Conservation (phyloP, 1,140 invertebrate genomes). For the Drosophila mauritiana region DNA sequence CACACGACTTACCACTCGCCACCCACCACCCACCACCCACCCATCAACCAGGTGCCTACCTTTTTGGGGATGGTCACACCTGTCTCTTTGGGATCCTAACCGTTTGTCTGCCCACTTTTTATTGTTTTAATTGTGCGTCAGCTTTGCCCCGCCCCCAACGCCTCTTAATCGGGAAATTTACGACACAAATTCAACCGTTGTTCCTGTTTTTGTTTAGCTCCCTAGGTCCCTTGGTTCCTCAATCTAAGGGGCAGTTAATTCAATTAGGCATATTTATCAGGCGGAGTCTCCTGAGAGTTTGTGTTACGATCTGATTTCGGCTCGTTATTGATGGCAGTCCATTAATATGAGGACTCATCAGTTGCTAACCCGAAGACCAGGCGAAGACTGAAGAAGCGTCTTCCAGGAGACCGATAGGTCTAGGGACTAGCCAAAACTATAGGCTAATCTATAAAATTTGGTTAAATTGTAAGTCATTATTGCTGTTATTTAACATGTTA, state of each 20-base stretch:
- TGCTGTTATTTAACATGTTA: too few relatives aligned
- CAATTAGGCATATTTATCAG: conserved; percentile 22
- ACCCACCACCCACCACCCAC: background rate
- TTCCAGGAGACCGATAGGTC: too few relatives aligned
- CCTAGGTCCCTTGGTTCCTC: conserved; percentile 16
- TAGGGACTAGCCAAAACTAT: too few relatives aligned
- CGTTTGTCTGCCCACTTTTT: conserved; percentile 39
- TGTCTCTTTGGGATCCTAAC: conserved; percentile 26
- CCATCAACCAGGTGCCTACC: background rate
- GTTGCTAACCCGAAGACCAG: too few relatives aligned
- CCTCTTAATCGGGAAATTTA: conserved; percentile 17
- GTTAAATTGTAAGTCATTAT: too few relatives aligned
- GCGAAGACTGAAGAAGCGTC: too few relatives aligned
- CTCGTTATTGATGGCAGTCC: conserved; percentile 11
- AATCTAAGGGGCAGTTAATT: conserved; percentile 31
- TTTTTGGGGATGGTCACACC: conserved; percentile 18
- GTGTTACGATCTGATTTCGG: background rate
- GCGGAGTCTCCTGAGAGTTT: background rate
- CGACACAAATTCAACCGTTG: conserved; percentile 20
- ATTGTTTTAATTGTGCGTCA: conserved; percentile 42
- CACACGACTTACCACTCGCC: too few relatives aligned
- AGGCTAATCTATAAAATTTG: too few relatives aligned
- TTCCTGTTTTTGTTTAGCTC: conserved; percentile 4
- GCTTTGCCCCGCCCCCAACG: background rate
- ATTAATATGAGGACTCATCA: conserved; percentile 12